Conservation (phyloP, 2,797 vertebrate species). For the Glyptemys insculpta region DNA sequence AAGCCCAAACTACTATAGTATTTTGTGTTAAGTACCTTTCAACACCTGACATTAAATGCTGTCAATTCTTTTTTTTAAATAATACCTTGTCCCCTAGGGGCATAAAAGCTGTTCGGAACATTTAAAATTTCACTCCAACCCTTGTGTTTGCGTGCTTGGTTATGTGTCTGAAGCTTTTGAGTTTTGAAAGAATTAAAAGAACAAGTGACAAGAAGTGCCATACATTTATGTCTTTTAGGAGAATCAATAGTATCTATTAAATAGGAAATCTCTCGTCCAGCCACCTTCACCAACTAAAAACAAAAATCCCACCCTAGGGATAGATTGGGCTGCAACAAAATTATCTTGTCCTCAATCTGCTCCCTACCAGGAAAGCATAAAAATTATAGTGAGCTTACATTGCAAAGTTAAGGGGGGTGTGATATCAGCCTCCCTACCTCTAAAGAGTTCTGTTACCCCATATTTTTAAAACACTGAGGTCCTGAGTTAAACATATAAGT, state of each 20-base stretch:
- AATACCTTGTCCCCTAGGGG: neutral
- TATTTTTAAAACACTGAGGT: neutral
- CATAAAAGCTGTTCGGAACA: neutral
- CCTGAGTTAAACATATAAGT: accelerated
- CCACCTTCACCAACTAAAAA: accelerated
- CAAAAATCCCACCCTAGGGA: neutral
- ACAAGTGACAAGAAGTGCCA: neutral
- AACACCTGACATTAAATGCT: neutral
- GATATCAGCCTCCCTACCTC: neutral
- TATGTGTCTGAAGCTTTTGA: neutral
- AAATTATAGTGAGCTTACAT: neutral
- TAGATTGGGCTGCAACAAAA: accelerated
- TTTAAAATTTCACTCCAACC: neutral
- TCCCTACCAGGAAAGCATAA: neutral
- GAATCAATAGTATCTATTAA: neutral
- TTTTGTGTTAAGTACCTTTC: neutral
- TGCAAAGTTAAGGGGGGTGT: too few relatives aligned
- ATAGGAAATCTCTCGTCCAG: neutral
- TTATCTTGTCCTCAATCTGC: neutral
- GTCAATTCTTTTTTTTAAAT: neutral
- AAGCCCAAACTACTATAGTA: neutral
- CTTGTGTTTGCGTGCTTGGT: neutral
- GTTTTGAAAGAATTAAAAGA: neutral
- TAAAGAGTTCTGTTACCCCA: neutral
- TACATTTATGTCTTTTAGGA: neutral